Evolutionary conservation across 2,888 invertebrate genomes (phyloP).

Genomic region (Phyto melanocephala): DNA sequence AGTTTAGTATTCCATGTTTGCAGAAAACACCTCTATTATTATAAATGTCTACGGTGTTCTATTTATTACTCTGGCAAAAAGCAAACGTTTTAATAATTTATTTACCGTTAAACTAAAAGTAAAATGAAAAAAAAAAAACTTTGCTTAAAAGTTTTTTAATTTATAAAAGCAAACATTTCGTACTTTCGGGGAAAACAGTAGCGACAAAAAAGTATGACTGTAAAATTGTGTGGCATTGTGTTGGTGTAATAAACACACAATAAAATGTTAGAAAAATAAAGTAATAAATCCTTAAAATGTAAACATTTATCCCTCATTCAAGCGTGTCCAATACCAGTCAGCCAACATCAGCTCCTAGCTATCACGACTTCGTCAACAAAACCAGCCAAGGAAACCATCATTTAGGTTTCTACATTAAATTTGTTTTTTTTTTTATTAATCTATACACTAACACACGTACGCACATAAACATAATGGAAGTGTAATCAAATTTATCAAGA

Average conservation of each 20-base stretch:
- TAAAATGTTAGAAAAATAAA: conserved; percentile 50
- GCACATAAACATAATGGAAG: conserved; percentile 28
- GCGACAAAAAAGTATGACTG: neutral
- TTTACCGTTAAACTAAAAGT: conserved; percentile 23
- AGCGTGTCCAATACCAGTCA: neutral
- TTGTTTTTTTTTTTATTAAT: too few species aligned
- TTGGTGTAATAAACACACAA: conserved; percentile 47
- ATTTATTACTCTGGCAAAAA: neutral
- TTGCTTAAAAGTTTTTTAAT: conserved; percentile 56
- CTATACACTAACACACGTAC: too few species aligned
- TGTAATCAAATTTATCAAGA: conserved; percentile 59
- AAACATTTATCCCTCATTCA: conserved; percentile 62
- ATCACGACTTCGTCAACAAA: too few species aligned
- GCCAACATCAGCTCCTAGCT: too few species aligned
- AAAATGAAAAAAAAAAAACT: neutral
- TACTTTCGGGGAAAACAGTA: conserved; percentile 1
- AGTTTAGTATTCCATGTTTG: neutral
- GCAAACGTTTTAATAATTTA: conserved; percentile 27
- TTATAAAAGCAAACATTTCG: conserved; percentile 56
- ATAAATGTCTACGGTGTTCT: neutral
- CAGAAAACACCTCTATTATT: neutral
- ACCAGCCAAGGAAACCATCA: conserved; percentile 18
- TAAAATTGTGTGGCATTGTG: conserved; percentile 1
- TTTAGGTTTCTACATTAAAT: conserved; percentile 11
- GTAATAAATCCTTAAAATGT: conserved; percentile 60